Conservation (phyloP, 2,113 vertebrate genomes). For the Grammomys dolichurus region DNA sequence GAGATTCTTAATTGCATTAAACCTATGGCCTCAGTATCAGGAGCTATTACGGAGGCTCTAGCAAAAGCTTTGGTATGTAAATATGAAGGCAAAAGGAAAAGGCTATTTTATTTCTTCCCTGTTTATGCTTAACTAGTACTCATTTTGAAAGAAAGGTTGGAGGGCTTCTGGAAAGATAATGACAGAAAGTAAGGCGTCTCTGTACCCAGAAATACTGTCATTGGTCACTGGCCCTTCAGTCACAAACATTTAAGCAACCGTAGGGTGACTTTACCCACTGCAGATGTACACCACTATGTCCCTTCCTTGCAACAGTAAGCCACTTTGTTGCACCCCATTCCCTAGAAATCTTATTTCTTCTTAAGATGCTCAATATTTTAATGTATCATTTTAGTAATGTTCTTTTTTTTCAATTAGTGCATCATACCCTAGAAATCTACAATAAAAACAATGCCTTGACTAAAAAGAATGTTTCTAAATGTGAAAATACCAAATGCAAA, state of each 20-base stretch:
- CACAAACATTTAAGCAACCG: not conserved
- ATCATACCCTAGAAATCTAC: not conserved
- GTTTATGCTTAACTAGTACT: slow-evolving; percentile 6
- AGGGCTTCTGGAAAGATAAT: not conserved
- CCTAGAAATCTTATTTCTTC: not conserved
- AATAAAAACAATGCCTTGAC: not conserved
- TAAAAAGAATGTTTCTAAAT: not conserved
- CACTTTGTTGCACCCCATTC: not conserved
- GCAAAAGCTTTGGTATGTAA: not conserved
- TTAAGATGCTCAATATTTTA: not conserved
- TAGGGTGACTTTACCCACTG: no score
- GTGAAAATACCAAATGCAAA: not conserved
- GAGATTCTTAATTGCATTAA: slow-evolving; percentile 68
- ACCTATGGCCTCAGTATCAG: slow-evolving; percentile 7
- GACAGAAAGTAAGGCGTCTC: not conserved
- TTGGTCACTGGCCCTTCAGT: not conserved
- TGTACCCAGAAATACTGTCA: not conserved
- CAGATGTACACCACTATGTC: rapidly evolving
- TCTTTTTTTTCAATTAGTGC: not conserved
- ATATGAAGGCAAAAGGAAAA: slow-evolving; percentile 38
- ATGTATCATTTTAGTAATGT: not conserved
- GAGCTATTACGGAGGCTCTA: slow-evolving; percentile 9
- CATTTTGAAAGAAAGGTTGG: not conserved
- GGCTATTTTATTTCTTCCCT: not conserved
- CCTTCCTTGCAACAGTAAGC: not conserved